Evolutionary conservation across 1,140 invertebrate species (phyloP), one percentile per base, ranked within the genome.

Genomic region (Temnothorax longispinosus): DNA sequence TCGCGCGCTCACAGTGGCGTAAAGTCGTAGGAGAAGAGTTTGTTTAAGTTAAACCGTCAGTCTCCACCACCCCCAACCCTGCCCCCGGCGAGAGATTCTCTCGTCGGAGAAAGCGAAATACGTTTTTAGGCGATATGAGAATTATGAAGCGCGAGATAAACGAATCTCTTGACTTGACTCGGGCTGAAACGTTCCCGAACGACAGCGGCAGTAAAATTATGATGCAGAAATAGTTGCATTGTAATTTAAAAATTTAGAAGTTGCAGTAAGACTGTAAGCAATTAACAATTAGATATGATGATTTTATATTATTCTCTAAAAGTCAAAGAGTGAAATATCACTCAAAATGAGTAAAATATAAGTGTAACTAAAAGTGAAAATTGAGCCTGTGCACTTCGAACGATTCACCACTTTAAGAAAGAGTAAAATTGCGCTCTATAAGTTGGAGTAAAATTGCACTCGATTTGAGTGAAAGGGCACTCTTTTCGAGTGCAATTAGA

Each of bases 1-100:
- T 21, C 50, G 71, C 60, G 60, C 18, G 44, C n/a, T 80, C 13
- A 8, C 69, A 84, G 41, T 74, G 54, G 54, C 69, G 69, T 82
- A 58, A 44, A 58, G 21, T 21, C 35, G 32, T 3, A 15, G 15
- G 18, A 54, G n/a, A 27, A 27, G 32, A 38, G 35, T 1, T 54
- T 44, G 75, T 78, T 60, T 76, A 50, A 52, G 58, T 64, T 64
- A 5, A 18, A 11, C 50, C 3, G 18, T 11, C 11, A 18, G 2
- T 75, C 38, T 41, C 52, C 35, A 2, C 3, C 18, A 8, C 5
- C 15, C 15, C 18, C 18, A 1, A 6, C 27, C 27, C 27, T 18
- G 15, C 62, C 65, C 21, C 11, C 41, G 41, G 62, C 27, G 21
- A 32, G 38, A 77, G 27, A 32, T 5, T 41, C 18, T 47, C 18